Conservation (phyloP, 2,113 vertebrate species). For the Campylorhamphus procurvoides region DNA sequence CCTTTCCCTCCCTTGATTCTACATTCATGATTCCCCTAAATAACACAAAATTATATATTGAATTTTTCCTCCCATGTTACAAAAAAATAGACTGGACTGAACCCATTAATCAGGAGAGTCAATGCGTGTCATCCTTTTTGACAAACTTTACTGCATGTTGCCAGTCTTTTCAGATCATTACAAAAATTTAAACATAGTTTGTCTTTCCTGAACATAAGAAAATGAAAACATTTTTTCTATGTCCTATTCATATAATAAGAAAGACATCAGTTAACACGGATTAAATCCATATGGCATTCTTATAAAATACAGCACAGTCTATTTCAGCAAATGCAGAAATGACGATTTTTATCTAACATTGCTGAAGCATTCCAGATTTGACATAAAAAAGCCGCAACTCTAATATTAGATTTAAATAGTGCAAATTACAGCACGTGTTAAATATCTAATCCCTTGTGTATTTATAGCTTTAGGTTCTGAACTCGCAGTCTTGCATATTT, state of each 20-base stretch:
- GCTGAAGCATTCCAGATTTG: constrained; percentile 41
- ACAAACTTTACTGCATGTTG: neutral
- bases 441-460: constrained; percentile 58
- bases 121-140: neutral
- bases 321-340: constrained; percentile 48
- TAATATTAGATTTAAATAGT: constrained; percentile 70
- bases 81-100: neutral
- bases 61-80: neutral
- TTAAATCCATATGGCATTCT: neutral
- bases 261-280: neutral
- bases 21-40: neutral
- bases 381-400: constrained; percentile 57
- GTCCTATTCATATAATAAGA: neutral
- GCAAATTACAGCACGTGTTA: constrained; percentile 65
- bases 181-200: constrained; percentile 26
- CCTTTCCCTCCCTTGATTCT: neutral
- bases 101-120: neutral
- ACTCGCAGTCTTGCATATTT: constrained; percentile 34
- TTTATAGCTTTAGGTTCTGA: constrained; percentile 61
- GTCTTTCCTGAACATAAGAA: constrained; percentile 24
- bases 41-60: constrained; percentile 23
- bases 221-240: constrained; percentile 14
- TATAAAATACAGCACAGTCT: neutral
- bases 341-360: constrained; percentile 47
- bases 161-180: neutral